phyloP scores from a whole-genome alignment of 2,113 vertebrate genomes.

The Thryonomys swinderianus region DNA sequence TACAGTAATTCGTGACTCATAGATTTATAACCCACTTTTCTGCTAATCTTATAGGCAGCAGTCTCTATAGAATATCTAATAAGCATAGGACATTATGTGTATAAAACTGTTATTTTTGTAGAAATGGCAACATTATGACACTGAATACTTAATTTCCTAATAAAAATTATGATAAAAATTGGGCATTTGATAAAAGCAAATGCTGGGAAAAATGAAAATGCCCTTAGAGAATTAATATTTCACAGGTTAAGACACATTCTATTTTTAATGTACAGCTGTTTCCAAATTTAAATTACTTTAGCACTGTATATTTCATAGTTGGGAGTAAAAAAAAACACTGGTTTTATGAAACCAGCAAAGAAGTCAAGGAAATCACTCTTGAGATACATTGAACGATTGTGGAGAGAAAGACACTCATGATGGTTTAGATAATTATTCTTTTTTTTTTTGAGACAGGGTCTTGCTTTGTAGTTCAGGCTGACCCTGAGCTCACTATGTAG shows the following conservation, averaged over 20 bases:
- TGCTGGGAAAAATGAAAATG: background rate
- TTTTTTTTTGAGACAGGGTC: too few relatives aligned
- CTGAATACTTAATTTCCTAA: background rate
- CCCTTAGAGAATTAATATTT: background rate
- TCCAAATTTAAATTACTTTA: background rate
- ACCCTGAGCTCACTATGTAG: too few relatives aligned
- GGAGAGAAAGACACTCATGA: too few relatives aligned
- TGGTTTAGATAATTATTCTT: too few relatives aligned
- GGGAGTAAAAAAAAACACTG: constrained; percentile 23
- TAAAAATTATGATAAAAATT: background rate
- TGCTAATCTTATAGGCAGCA: background rate
- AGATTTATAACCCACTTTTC: background rate
- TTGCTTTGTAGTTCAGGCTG: too few relatives aligned
- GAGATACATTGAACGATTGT: background rate
- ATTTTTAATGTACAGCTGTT: background rate
- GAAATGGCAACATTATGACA: constrained; percentile 1
- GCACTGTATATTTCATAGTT: background rate
- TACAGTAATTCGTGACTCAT: background rate
- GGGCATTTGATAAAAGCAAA: background rate
- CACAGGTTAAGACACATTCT: background rate
- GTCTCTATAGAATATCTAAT: background rate
- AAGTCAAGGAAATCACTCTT: background rate
- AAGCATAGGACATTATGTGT: background rate
- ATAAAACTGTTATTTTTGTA: background rate
- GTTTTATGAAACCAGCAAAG: background rate